Evolutionary conservation across 2,797 vertebrate genomes (phyloP), one percentile per base, ranked within the genome.

Genomic region (Carapus acus): DNA sequence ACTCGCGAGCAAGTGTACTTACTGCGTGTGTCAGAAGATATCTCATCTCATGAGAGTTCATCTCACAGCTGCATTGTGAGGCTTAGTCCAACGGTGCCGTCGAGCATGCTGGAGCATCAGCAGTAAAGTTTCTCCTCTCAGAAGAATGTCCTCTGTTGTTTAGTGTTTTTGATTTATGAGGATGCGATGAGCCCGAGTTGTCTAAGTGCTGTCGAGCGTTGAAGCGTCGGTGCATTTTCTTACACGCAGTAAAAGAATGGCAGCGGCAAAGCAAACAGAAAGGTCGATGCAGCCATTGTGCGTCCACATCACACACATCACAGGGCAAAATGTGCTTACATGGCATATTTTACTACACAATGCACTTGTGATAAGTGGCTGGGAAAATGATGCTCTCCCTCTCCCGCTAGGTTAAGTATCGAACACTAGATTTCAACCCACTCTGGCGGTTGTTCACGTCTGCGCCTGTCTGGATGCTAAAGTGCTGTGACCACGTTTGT

Each of bases 241-340:
- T 43, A 46, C 27, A 14, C 33, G n/a, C n/a, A n/a, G n/a, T n/a
- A n/a, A n/a, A 29, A 17, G 48, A 18, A 11, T 38, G 45, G 38
- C 49, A 52, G 31, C 45, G 24, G 54, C 29, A 29, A 4, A 53
- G 47, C 53, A 16, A 13, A 29, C 62, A 40, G 49, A 9, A 3
- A 13, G 54, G 6, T 23, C 27, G 14, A 34, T 2, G 7, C 34
- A n/a, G 14, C 7, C 11, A 33, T 43, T 73, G 60, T 47, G 34
- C 52, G 43, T 68, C 54, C 67, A 67, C 67, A 52, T 47, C 53
- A 29, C 48, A 58, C 45, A 58, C 47, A 64, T 68, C 48, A 38
- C 23, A 7, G 65, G 47, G 51, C 62, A 54, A n/a, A 78, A 76
- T 64, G 64, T 67, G 67, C 80, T 79, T 73, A 76, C 71, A 76